Conservation (phyloP, 64 coral and sea anemone genomes). For the Pachyseris speciosa region DNA sequence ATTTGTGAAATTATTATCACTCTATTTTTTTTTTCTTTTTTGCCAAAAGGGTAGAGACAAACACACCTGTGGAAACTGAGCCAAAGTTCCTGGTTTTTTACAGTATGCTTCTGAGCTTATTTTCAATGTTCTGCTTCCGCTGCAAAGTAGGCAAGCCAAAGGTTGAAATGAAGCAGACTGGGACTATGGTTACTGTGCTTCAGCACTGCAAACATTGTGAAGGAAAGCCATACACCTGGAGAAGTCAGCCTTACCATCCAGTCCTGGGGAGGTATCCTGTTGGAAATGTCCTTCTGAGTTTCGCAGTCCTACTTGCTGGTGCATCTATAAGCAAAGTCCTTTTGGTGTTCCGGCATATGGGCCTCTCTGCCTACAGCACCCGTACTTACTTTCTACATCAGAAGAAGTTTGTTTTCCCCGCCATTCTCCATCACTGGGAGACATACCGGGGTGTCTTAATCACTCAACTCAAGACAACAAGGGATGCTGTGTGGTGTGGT, state of each 20-base stretch:
- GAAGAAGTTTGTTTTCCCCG: slow-evolving; percentile 46
- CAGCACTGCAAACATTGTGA: slow-evolving; percentile 13
- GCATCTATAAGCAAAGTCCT: slow-evolving; percentile 52
- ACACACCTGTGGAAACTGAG: slow-evolving; percentile 32
- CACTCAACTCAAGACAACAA: slow-evolving; percentile 12
- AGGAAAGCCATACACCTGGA: neutral
- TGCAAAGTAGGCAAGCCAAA: slow-evolving; percentile 26
- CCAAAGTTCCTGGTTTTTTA: slow-evolving; percentile 70
- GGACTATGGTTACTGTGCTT: slow-evolving; percentile 54
- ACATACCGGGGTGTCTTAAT: neutral
- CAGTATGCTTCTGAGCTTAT: slow-evolving; percentile 33
- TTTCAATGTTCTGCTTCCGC: slow-evolving; percentile 56
- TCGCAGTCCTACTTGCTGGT: slow-evolving; percentile 50
- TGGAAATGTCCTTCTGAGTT: slow-evolving; percentile 46
- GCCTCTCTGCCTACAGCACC: neutral
- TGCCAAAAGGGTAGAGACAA: slow-evolving; percentile 31
- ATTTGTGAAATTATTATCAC: too few species aligned
- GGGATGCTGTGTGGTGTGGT: slow-evolving; percentile 42
- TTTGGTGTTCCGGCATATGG: slow-evolving; percentile 43
- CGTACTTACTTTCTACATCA: slow-evolving; percentile 47
- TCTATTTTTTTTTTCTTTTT: neutral
- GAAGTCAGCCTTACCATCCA: slow-evolving; percentile 32
- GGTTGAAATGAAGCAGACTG: neutral
- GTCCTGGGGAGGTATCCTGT: slow-evolving; percentile 18
- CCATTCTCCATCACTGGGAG: slow-evolving; percentile 41